Base-by-base conservation (phyloP, 2,888 invertebrate species). In the Nymphalis urticae region DNA sequence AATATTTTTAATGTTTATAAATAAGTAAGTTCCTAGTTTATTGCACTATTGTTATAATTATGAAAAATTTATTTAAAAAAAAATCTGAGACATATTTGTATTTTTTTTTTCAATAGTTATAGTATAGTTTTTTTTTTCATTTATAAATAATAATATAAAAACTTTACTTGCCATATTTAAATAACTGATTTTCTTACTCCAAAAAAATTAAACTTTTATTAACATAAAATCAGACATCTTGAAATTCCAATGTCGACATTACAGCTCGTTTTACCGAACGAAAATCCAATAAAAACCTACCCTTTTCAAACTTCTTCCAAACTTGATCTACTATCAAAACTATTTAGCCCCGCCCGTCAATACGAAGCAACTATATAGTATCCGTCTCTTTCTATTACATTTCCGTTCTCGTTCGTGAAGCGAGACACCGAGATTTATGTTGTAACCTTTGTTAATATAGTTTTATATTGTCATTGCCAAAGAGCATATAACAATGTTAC, bases 281-380 rank as follows among this genome's bases (percentile, higher is more conserved):
- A 88, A 89, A 92, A 91, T 89, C 86, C 88, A 89, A 90, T 91
- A 91, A 91, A 89, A 88, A 76, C 79, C 84, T 81, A 82, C 88
- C 86, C 90, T 88, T 90, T 89, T 83, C 78, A 85, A 91, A 92
- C 88, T 92, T 92, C 91, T 91, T 90, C 85, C 81, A 85, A 92
- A 91, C 86, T 91, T 88, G 81, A 81, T 85, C 84, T 85, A 88
- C 88, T 90, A 89, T 85, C 81, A 81, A 77, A 88, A 90, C 89
- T 90, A 90, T 88, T 84, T 79, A 79, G 80, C 81, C 86, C 84
- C 92, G 89, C 90, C 86, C 80, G 75, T 75, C 75, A 67, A 72
- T 71, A 75, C 76, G 82, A 71, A 84, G 73, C 74, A 36, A 74
- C 74, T 78, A 62, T 73, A 48, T 51, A 85, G 79, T 74, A 75